These are phyloP conservation scores for Terebella lapidaria DNA, from an alignment of 2,888 invertebrate species.

Conservation along the genomic window DNA sequence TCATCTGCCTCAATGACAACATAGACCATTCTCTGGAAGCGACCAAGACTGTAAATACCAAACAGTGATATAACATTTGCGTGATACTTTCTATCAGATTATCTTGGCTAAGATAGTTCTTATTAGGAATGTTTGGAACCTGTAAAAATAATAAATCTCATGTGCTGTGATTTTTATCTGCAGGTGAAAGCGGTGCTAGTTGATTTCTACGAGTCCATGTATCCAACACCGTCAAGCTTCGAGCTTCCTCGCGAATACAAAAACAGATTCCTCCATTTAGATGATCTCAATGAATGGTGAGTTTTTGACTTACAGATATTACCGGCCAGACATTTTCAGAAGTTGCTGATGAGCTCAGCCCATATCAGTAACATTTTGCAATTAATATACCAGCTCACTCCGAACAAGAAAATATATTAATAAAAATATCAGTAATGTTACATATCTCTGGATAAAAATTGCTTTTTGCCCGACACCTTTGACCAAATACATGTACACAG, in stretches of 20 bases:
- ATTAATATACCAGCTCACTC: too few species aligned
- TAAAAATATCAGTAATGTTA: too few species aligned
- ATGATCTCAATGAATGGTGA: constrained; percentile 60
- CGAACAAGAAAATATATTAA: too few species aligned
- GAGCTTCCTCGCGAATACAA: constrained; percentile 67
- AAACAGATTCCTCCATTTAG: constrained; percentile 64
- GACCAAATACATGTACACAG: too few species aligned
- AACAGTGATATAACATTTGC: background rate
- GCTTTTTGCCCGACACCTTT: too few species aligned
- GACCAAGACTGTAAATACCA: constrained; percentile 7
- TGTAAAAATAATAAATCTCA: background rate
- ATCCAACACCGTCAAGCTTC: constrained; percentile 68
- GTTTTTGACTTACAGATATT: too few species aligned
- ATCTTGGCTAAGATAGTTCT: background rate
- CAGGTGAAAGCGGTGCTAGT: constrained; percentile 64
- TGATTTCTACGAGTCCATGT: constrained; percentile 71
- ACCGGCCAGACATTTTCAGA: too few species aligned
- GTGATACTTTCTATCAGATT: background rate
- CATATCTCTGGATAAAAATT: too few species aligned
- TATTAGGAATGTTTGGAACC: too few species aligned
- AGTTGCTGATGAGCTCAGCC: too few species aligned
- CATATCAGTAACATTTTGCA: too few species aligned
- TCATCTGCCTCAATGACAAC: constrained; percentile 76
- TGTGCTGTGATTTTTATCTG: background rate
- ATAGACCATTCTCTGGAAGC: constrained; percentile 59